Base-by-base conservation (phyloP, 2,113 vertebrate genomes). In the Lipophrys pholis region DNA sequence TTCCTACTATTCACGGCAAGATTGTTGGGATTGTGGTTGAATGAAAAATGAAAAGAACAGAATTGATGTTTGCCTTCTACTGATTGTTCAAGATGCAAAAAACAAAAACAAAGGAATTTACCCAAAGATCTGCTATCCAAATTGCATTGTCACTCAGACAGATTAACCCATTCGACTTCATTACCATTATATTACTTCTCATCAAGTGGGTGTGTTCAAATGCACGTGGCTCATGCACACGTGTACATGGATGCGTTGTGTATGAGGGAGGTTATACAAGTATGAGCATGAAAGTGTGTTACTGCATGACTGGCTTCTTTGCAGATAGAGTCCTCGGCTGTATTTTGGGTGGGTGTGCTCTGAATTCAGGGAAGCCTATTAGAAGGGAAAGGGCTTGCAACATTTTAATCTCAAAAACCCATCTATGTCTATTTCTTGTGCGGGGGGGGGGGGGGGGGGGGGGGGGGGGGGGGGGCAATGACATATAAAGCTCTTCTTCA, bases 381-480 rank as follows among this genome's bases (percentile, higher is more conserved):
- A 80, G 60, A 79, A 51, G 36, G 78, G 54, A 76, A 74, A 67
- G 53, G 69, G 57, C 51, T 64, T 72, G 76, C 52, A 69, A 81
- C 72, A 68, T 88, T 76, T 82, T 77, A 77, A 80, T 83, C 69
- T 81, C 54, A 42, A 55, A 78, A 71, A 69, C 59, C 78, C 78
- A 83, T 73, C 73, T 69, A 55, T 48, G 51, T 84, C 73, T 72
- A 51, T 69, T 50, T 68, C 54, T 64, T n/a, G 73, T 67, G 78
- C 54, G 36, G 70, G 52, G 59, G 57, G 76, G 55, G 21, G 59
- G 57, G 76, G 55, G 21, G 2, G 21, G 21, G 21, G 21, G 21
- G 2, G 21, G 21, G 4, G 4, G 21, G 21, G 21, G 21, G 21
- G 4, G 21, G 21, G 21, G 21, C 21, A 77, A 60, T 30, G 65